Evolutionary conservation across 2,888 invertebrate species (phyloP), one percentile per base, ranked within the genome.

Genomic region (Thera britannica): DNA sequence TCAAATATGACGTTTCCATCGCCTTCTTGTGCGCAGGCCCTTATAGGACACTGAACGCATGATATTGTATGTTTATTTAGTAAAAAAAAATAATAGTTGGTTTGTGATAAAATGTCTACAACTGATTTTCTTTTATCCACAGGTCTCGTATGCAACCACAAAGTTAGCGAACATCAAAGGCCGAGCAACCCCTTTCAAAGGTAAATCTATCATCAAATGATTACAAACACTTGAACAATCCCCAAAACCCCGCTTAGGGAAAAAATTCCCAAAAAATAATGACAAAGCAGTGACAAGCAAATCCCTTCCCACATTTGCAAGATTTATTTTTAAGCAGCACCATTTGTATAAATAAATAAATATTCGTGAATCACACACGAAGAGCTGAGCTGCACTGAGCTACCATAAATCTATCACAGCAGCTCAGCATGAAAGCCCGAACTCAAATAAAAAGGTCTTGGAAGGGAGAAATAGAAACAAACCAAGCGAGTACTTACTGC

Each of bases 121-220:
- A 23, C 2, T 11, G 2, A 1, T n/a, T 65, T 62, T 58, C 61
- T 54, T 64, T 70, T 84, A 83, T 81, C 89, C 91, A 5, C 90
- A 92, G 92, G 75, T 86, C 79, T 88, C 88, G 91, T 76, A 92
- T 92, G 92, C 84, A 78, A 85, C 79, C 78, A 74, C 77, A 68
- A 85, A 85, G 82, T 70, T 87, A 84, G 75, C 71, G 75, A 63
- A 71, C 58, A 68, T 72, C 68, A 67, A 75, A 65, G 70, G 73
- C 74, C 64, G 77, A 86, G 68, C 64, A 48, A 41, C 67, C 77
- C 83, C 83, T 83, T 75, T 81, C 83, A 83, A 90, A 88, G 89
- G 90, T 90, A 70, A 63, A 49, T 49, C 12, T 12, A 62, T 7
- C 7, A 57, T 12, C 57, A n/a, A 51, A 51, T 51, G 34, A 57